phyloP scores from a whole-genome alignment of 2,888 invertebrate species.

The Adelognathus sp. region DNA sequence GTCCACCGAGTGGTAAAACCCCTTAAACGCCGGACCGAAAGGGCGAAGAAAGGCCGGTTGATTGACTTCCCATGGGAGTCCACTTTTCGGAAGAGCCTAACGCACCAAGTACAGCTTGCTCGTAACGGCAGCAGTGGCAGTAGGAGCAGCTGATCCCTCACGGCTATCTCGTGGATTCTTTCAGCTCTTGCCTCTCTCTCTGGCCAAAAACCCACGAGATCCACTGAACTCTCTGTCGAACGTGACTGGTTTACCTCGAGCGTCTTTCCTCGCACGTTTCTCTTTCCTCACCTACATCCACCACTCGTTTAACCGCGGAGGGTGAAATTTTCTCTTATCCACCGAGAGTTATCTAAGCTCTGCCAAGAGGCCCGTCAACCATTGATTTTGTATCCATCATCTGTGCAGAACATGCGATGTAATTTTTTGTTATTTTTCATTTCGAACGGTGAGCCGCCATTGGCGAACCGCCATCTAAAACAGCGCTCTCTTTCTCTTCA shows the following conservation, averaged over 20 bases:
- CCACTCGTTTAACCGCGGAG: not conserved
- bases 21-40: constrained; percentile 54
- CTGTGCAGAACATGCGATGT: not conserved
- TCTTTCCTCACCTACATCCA: not conserved
- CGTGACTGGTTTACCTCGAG: constrained; percentile 77
- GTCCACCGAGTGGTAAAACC: constrained; percentile 48
- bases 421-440: not conserved
- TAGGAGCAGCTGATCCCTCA: constrained; percentile 79
- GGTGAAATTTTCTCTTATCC: constrained; percentile 25
- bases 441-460: not conserved
- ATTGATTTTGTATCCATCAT: constrained; percentile 24
- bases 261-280: constrained; percentile 31
- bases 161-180: constrained; percentile 73
- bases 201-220: constrained; percentile 67
- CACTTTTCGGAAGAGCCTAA: constrained; percentile 75
- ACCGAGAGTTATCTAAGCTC: constrained; percentile 28
- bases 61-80: constrained; percentile 80
- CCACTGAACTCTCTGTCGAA: constrained; percentile 67
- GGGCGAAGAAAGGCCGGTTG: constrained; percentile 78
- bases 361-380: constrained; percentile 26
- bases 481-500: not conserved
- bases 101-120: constrained; percentile 20
- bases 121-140: too few species aligned
- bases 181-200: constrained; percentile 64
- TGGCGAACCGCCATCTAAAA: constrained; percentile 16